Base-by-base conservation (phyloP, 2,797 vertebrate species). In the Botia almorhae region DNA sequence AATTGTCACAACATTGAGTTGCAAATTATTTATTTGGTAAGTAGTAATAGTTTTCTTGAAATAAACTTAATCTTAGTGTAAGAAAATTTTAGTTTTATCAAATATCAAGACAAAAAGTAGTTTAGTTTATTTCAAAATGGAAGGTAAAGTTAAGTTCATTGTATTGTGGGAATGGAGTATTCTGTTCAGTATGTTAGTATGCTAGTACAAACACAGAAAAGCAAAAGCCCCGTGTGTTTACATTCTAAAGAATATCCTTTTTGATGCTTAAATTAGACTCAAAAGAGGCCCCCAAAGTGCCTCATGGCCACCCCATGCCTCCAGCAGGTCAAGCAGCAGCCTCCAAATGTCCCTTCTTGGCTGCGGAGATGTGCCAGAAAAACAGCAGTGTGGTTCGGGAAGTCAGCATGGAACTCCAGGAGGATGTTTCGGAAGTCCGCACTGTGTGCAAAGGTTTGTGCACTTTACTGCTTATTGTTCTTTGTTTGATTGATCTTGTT, bases 311-410 rank as follows among this genome's bases (percentile, higher is more conserved):
- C 85, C 91, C 91, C 0, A 12, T 84, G 68, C 85, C 90, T 10
- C 74, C 92, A n/a, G 39, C 86, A 4, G 91, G 91, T 61, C 96
- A 96, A 83, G 82, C 79, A 0, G 81, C 88, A 1, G 91, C 94
- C 3, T 97, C 96, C 61, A 98, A 96, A 73, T 99, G 98, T 88
- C 98, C 98, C 0, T 99, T 99, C 86, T 92, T 99, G 88, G 97
- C 97, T 0, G 97, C 96, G 33, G 95, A 99, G 89, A 96, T 99
- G 96, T 95, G 90, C 64, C 96, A 97, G 86, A 92, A 91, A 80
- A 94, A 94, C 86, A 97, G 96, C 87, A 94, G 82, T 0, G 97
- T 99, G 73, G 95, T 99, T 85, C 92, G 97, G 13, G 94, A 97
- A 90, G 96, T 96, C 86, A 95, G 96, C 84, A 89, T 96, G 11